Evolutionary conservation across 1,140 invertebrate genomes (phyloP), one percentile per base, ranked within the genome.

Genomic region (Drosophila lacteicornis): DNA sequence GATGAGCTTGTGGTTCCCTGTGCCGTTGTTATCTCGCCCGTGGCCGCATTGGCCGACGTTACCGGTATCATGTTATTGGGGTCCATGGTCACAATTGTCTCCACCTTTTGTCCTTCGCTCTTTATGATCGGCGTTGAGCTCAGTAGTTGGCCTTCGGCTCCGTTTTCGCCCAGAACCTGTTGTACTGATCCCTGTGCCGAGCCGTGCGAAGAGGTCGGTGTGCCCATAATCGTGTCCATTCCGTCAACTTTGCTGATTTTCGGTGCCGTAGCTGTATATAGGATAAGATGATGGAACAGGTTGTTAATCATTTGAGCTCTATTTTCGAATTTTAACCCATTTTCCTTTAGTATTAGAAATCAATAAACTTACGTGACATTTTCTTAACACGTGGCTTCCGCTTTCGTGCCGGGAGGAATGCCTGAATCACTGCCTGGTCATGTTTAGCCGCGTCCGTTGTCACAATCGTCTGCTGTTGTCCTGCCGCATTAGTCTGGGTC

Each of bases 371-470:
- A 91, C 91, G 86, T 74, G 91, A 86, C 80, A 88, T 86, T 81
- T 93, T 93, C 68, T 92, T 93, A 6, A 80, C 82, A 17, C 92
- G 75, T 33, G 92, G 92, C 65, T 93, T 93, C 9, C 93, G 88
- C 57, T 93, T 93, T n/a, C 93, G 88, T 68, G 92, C 88, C 27
- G 93, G 93, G 22, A 93, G 88, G 63, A 93, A 93, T 65, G 93
- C 90, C 76, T 93, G 93, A 45, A 93, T 93, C 8, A 93, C 93
- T 61, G 84, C 84, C 85, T 88, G 84, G 59, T 88, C 84, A 70
- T 93, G 92, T 53, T 93, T 92, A 33, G 92, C 83, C 42, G 92
- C 79, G 53, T 92, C 90, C 25, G 91, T 88, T 65, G 78, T 92
- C 53, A 87, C 84, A 80, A 87, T 87, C 66, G 84, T 87, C 47